Conservation (phyloP, 2,113 vertebrate genomes). For the Machaerirhynchus nigripectus region DNA sequence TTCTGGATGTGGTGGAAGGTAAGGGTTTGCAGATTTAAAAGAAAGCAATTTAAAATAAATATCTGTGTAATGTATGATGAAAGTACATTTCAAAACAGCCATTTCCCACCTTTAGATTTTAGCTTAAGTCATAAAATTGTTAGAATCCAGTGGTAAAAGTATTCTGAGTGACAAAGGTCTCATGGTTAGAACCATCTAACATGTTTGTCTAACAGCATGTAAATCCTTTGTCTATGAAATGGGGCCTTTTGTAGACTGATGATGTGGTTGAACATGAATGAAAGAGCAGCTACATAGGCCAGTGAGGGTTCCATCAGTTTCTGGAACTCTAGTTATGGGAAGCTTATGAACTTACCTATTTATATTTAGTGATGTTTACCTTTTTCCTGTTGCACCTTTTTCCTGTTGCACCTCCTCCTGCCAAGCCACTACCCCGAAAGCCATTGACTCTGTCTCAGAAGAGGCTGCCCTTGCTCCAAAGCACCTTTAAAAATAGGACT, state of each 20-base stretch:
- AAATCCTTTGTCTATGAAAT: neutral
- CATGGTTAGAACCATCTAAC: neutral
- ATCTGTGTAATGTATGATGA: neutral
- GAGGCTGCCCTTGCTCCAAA: neutral
- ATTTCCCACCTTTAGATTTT: neutral
- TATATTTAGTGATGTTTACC: neutral
- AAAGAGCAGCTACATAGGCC: neutral
- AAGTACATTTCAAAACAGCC: neutral
- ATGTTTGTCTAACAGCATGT: neutral
- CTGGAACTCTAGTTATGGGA: neutral
- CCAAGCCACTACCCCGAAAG: neutral
- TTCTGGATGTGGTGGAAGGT: neutral
- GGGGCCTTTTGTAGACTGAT: neutral
- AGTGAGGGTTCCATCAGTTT: neutral
- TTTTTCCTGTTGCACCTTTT: neutral
- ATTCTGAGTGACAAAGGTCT: fast-evolving
- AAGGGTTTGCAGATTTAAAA: neutral
- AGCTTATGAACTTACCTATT: neutral
- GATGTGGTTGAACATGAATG: neutral
- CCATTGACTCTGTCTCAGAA: neutral
- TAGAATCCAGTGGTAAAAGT: neutral
- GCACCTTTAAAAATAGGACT: neutral
- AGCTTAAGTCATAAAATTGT: neutral
- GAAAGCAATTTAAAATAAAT: neutral
- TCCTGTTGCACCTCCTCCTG: neutral